phyloP scores from a whole-genome alignment of 2,888 invertebrate species.

The Euphydryas editha region DNA sequence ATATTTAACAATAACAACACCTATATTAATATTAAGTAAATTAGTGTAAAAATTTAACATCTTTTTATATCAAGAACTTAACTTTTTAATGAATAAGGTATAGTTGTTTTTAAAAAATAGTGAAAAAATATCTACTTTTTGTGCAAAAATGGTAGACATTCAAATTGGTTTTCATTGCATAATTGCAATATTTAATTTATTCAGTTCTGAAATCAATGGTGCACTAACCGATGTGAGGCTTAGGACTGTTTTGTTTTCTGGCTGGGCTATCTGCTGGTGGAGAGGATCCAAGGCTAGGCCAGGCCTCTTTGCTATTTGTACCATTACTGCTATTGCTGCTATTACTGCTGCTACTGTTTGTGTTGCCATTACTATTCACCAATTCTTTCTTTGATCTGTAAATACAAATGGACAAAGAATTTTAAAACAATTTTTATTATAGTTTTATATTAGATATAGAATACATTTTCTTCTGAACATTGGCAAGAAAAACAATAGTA shows the following conservation, averaged over 20 bases:
- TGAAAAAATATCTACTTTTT: too few species aligned
- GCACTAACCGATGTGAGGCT: slow-evolving; percentile 61
- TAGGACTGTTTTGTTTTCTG: slow-evolving; percentile 69
- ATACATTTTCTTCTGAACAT: too few species aligned
- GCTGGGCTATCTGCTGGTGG: slow-evolving; percentile 76
- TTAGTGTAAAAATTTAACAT: neutral
- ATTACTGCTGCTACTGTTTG: slow-evolving; percentile 46
- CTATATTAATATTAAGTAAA: neutral
- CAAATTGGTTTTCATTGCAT: neutral
- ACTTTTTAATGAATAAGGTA: too few species aligned
- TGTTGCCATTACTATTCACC: slow-evolving; percentile 50
- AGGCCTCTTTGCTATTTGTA: slow-evolving; percentile 86
- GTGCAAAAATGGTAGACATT: neutral
- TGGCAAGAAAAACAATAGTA: too few species aligned
- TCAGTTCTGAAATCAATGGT: neutral
- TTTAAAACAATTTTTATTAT: neutral
- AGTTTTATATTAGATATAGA: too few species aligned
- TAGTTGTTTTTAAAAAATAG: too few species aligned
- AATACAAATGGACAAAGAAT: neutral
- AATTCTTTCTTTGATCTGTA: slow-evolving; percentile 76
- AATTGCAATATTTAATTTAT: too few species aligned
- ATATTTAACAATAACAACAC: too few species aligned
- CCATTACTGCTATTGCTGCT: slow-evolving; percentile 51
- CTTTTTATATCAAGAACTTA: too few species aligned
- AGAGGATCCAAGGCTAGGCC: slow-evolving; percentile 87